These are phyloP conservation scores for Drosophila nigromelanica DNA, from an alignment of 1,140 invertebrate genomes.

Conservation along the genomic window DNA sequence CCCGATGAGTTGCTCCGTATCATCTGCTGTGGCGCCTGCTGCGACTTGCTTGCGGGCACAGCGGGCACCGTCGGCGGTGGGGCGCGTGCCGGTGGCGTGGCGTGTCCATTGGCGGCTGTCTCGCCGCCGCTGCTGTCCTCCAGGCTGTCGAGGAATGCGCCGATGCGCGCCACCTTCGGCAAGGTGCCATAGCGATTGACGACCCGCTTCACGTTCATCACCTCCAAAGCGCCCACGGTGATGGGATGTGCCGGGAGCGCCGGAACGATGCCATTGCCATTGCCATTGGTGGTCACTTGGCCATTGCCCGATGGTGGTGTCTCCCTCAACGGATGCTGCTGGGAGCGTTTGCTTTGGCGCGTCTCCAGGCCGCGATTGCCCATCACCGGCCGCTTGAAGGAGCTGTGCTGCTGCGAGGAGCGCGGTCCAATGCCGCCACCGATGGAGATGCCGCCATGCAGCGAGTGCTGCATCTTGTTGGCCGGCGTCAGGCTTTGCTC, in stretches of 20 bases:
- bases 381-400: slow-evolving; percentile 86
- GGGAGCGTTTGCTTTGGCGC: slow-evolving; percentile 86
- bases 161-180: slow-evolving; percentile 97
- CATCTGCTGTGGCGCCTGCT: slow-evolving; percentile 87
- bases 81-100: slow-evolving; percentile 40
- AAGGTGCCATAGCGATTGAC: slow-evolving; percentile 98
- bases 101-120: slow-evolving; percentile 61
- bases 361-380: slow-evolving; percentile 84
- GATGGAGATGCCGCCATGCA: slow-evolving; percentile 67
- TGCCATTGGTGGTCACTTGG: slow-evolving; percentile 35
- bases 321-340: slow-evolving; percentile 84
- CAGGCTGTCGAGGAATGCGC: slow-evolving; percentile 96
- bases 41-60: slow-evolving; percentile 82
- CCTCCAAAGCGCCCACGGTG: slow-evolving; percentile 94
- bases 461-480: slow-evolving; percentile 78
- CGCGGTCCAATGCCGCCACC: slow-evolving; percentile 63
- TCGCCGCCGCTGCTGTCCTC: slow-evolving; percentile 81
- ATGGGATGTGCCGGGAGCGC: slow-evolving; percentile 74
- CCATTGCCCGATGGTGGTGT: slow-evolving; percentile 7
- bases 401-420: slow-evolving; percentile 81
- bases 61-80: slow-evolving; percentile 12
- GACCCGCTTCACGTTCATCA: slow-evolving; percentile 97
- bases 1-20: slow-evolving; percentile 93
- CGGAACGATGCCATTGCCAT: slow-evolving; percentile 39
- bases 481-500: slow-evolving; percentile 61